phyloP scores from a whole-genome alignment of 2,113 vertebrate species.

The Leptodactylus fuscus region DNA sequence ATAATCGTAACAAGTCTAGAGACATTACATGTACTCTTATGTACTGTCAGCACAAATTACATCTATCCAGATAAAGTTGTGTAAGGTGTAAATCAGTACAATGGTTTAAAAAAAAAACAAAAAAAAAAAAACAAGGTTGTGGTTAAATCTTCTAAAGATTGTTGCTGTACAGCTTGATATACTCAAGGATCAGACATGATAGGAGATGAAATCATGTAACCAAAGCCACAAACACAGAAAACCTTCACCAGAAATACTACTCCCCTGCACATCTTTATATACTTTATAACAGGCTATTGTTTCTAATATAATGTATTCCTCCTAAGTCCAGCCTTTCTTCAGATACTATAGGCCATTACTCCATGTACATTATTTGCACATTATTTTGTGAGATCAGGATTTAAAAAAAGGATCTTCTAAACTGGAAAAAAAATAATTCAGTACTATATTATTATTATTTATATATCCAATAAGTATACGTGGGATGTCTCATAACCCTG shows the following conservation, averaged over 20 bases:
- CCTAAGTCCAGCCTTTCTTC: not conserved
- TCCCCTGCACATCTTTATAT: not conserved
- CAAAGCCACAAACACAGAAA: not conserved
- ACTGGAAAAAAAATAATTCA: too few relatives aligned
- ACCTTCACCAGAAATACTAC: not conserved
- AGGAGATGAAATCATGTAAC: not conserved
- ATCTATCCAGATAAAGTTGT: not conserved
- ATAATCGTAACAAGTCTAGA: not conserved
- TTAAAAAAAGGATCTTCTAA: too few relatives aligned
- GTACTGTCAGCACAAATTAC: not conserved
- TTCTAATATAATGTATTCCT: not conserved
- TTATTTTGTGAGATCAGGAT: too few relatives aligned
- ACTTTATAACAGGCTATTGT: not conserved
- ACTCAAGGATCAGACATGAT: not conserved
- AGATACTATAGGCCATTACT: not conserved
- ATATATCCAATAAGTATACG: too few relatives aligned
- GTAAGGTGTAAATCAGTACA: too few relatives aligned
- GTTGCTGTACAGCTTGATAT: not conserved
- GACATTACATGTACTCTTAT: not conserved
- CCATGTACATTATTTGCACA: too few relatives aligned
- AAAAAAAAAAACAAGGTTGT: too few relatives aligned
- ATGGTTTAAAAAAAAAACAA: too few relatives aligned
- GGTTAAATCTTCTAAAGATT: slow-evolving; percentile 12
- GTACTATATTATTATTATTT: too few relatives aligned
- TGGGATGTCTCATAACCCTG: too few relatives aligned